phyloP scores from a whole-genome alignment of 2,888 invertebrate genomes.

The Lomographa bimaculata region DNA sequence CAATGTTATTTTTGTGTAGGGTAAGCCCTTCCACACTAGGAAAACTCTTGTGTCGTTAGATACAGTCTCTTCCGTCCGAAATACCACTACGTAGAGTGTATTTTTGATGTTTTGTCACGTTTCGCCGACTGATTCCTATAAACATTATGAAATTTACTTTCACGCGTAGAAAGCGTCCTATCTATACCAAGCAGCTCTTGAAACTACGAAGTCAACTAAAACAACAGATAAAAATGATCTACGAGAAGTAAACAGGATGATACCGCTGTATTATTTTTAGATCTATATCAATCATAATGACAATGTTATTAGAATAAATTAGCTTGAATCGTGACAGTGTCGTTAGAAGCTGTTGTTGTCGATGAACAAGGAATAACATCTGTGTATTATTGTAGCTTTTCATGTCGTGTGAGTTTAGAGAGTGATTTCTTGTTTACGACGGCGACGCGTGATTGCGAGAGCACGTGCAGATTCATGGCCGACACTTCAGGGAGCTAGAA shows the following conservation, averaged over 20 bases:
- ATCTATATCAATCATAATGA: slow-evolving; percentile 18
- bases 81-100: no score
- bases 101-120: no score
- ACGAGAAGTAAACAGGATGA: slow-evolving; percentile 11
- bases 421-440: slow-evolving; percentile 2
- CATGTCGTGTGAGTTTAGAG: slow-evolving; percentile 11
- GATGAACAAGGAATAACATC: neutral
- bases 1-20: no score
- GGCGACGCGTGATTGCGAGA: no score
- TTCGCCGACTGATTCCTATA: no score
- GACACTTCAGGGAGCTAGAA: slow-evolving; percentile 1
- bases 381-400: neutral
- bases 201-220: no score
- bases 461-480: slow-evolving; percentile 15
- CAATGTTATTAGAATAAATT: slow-evolving; percentile 15
- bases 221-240: slow-evolving; percentile 12
- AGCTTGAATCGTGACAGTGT: slow-evolving; percentile 1
- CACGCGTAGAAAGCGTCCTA: no score
- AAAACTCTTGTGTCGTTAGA: no score
- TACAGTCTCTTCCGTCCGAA: no score
- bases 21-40: no score
- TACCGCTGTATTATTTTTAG: slow-evolving; percentile 13
- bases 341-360: neutral
- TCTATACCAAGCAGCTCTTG: no score
- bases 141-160: no score